phyloP scores from a whole-genome alignment of 2,888 invertebrate genomes.

The Drosophila putrida region DNA sequence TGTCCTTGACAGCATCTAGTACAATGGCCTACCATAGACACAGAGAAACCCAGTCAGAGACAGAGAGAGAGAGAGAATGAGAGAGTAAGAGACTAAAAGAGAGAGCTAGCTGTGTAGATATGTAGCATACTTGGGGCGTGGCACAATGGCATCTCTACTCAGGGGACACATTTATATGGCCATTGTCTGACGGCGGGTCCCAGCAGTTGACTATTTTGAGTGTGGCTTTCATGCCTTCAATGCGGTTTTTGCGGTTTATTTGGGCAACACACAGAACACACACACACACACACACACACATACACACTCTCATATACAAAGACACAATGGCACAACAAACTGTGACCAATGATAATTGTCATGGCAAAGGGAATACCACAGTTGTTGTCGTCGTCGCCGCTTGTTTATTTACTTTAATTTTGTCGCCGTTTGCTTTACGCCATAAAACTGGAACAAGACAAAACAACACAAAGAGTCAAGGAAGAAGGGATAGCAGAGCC shows the following conservation, averaged over 20 bases:
- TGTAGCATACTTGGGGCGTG: conserved; percentile 29
- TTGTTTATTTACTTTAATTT: conserved; percentile 80
- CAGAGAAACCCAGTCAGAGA: background rate
- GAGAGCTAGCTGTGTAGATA: background rate
- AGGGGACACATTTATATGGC: conserved; percentile 67
- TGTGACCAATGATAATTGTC: conserved; percentile 76
- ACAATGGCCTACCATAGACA: conserved; percentile 27
- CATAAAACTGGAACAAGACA: conserved; percentile 50
- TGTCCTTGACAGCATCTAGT: conserved; percentile 53
- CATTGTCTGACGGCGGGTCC: conserved; percentile 64
- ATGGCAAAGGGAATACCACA: conserved; percentile 30
- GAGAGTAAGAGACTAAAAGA: background rate
- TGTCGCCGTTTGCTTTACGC: conserved; percentile 59
- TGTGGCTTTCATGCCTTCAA: conserved; percentile 57
- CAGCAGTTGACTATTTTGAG: conserved; percentile 42
- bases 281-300: conserved; percentile 14
- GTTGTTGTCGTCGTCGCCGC: conserved; percentile 32
- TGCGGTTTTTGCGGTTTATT: conserved; percentile 68
- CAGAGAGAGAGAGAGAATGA: background rate
- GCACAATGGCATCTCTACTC: conserved; percentile 34
- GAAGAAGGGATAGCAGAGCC: no score
- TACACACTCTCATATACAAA: conserved; percentile 9
- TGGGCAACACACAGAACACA: conserved; percentile 40
- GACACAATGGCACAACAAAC: conserved; percentile 38
- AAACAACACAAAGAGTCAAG: conserved; percentile 32